Conservation (phyloP, 53 echinoderm and acorn worm species). For the Echinometra lucunter region DNA sequence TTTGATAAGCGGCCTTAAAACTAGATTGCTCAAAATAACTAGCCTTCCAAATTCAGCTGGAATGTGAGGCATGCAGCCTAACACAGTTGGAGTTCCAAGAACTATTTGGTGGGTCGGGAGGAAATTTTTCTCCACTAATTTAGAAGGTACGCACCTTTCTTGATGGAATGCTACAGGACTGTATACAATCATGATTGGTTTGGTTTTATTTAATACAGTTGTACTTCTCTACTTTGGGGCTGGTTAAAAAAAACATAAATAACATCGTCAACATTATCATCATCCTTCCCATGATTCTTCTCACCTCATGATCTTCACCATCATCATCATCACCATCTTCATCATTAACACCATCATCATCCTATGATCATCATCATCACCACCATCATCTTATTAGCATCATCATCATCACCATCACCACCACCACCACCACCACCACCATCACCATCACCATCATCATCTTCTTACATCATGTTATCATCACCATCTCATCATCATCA, state of each 20-base stretch:
- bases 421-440: background rate
- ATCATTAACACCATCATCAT: background rate
- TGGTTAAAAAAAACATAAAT: too few relatives aligned
- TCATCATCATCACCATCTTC: background rate
- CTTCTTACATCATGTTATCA: background rate
- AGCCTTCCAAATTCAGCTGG: background rate
- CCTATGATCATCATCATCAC: background rate
- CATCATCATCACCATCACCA: background rate
- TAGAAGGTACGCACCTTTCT: background rate
- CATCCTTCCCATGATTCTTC: too few relatives aligned
- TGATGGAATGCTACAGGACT: too few relatives aligned
- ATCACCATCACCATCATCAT: background rate
- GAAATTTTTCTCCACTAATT: slow-evolving; percentile 9
- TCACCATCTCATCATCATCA: background rate
- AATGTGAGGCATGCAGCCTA: slow-evolving; percentile 24
- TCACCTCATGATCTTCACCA: background rate
- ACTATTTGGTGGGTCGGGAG: background rate
- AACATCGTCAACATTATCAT: too few relatives aligned
- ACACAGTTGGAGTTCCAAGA: slow-evolving; percentile 51
- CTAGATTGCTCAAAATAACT: background rate
- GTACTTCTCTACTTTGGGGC: too few relatives aligned
- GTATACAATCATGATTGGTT: too few relatives aligned
- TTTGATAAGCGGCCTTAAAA: too few relatives aligned
- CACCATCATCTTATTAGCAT: background rate
- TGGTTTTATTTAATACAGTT: too few relatives aligned